phyloP scores from a whole-genome alignment of 1,140 invertebrate genomes.

The Hyphantria cunea region DNA sequence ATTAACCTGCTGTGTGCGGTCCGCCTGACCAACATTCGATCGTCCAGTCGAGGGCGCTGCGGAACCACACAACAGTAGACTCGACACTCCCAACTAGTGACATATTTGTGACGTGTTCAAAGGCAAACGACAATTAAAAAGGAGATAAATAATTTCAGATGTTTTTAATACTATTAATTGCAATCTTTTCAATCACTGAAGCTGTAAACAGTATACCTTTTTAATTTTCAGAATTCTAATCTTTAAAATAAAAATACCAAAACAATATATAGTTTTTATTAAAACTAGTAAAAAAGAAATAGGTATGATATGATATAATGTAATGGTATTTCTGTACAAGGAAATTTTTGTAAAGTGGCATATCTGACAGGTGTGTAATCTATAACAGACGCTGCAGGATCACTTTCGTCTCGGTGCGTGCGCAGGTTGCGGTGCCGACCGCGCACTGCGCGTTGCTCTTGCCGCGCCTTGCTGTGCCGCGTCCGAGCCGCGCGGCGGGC shows the following conservation, averaged over 20 bases:
- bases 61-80: slow-evolving; percentile 27
- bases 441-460: slow-evolving; percentile 16
- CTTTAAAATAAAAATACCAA: too few relatives aligned
- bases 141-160: too few relatives aligned
- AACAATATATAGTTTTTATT: too few relatives aligned
- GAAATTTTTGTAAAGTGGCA: slow-evolving; percentile 19
- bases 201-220: too few relatives aligned
- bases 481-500: background rate
- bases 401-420: slow-evolving; percentile 55
- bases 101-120: background rate
- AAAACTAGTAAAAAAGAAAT: too few relatives aligned
- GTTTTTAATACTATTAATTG: too few relatives aligned
- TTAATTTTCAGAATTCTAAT: too few relatives aligned
- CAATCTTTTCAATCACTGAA: too few relatives aligned
- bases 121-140: too few relatives aligned
- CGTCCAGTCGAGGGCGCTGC: slow-evolving; percentile 1
- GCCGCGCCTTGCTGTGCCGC: slow-evolving; percentile 7
- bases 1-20: slow-evolving; percentile 51
- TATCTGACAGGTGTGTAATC: slow-evolving; percentile 48
- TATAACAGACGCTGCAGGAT: slow-evolving; percentile 42
- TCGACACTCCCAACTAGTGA: slow-evolving; percentile 11
- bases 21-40: slow-evolving; percentile 50
- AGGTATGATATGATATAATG: background rate
- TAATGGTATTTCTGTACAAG: background rate
- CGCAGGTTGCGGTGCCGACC: slow-evolving; percentile 47